These are phyloP conservation scores for Cantharis nigra DNA, from an alignment of 2,888 invertebrate genomes.

Conservation along the genomic window DNA sequence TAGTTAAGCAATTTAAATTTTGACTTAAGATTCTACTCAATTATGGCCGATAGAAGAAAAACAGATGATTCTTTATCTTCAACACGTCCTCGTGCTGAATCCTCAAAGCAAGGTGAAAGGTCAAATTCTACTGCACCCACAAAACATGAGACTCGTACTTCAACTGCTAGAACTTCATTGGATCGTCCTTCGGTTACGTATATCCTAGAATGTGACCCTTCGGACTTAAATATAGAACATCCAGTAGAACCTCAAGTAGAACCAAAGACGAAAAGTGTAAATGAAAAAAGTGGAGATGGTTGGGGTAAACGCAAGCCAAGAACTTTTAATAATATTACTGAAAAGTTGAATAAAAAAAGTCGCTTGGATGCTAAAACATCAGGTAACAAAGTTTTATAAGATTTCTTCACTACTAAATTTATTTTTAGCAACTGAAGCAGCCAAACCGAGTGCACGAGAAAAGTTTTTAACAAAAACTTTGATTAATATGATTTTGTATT, in stretches of 20 bases:
- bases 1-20: not conserved
- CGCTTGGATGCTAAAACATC: not conserved
- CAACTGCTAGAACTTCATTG: not conserved
- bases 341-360: not conserved
- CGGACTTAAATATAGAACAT: not conserved
- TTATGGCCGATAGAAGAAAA: not conserved
- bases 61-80: not conserved
- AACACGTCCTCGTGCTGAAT: not conserved
- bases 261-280: not conserved
- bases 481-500: constrained; percentile 45
- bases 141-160: not conserved
- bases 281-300: not conserved
- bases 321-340: not conserved
- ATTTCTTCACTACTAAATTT: not conserved
- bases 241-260: not conserved
- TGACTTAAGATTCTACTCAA: not conserved
- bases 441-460: not conserved
- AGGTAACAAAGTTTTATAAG: not conserved
- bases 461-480: not conserved
- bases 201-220: not conserved
- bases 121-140: not conserved
- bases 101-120: not conserved
- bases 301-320: not conserved
- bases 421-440: not conserved
- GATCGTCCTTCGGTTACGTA: not conserved